Percentiles rank a stretch among this genome's conserved stretches.
Conservation (phyloP, 2,113 vertebrate genomes). For the Ginglymostoma cirratum region DNA sequence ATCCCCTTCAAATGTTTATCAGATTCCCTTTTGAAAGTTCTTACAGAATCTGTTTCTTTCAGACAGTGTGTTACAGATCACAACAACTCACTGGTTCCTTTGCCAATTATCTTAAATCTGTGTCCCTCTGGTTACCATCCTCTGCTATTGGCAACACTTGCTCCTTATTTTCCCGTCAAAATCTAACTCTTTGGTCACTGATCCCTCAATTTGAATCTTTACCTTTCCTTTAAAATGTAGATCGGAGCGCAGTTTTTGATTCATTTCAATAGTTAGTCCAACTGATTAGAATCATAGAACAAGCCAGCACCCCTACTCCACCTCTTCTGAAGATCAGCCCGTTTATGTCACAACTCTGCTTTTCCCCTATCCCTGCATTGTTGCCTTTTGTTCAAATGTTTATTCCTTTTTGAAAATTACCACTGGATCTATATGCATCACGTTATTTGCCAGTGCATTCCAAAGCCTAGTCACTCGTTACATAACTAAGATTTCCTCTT, state of each 20-base stretch:
- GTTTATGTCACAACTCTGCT: background rate
- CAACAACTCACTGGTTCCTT: background rate
- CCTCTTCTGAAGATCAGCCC: background rate
- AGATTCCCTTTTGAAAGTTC: background rate
- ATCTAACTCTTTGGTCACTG: background rate
- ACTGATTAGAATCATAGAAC: background rate
- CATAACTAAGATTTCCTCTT: too few species aligned
- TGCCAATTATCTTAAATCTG: background rate
- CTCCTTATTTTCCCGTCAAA: background rate
- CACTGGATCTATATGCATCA: background rate
- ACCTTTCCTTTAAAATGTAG: background rate
- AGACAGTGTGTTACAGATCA: background rate
- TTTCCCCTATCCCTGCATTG: background rate
- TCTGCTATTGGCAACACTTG: background rate
- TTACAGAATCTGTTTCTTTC: background rate
- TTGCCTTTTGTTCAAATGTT: background rate
- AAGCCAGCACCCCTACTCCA: background rate
- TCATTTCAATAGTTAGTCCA: background rate
- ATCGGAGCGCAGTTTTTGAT: background rate
- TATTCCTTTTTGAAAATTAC: background rate
- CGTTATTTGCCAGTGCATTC: background rate
- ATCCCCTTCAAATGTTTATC: background rate
- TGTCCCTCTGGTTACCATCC: background rate
- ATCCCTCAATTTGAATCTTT: background rate
- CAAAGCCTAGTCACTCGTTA: background rate